phyloP scores from a whole-genome alignment of 1,140 invertebrate species.

The Bombus polaris region DNA sequence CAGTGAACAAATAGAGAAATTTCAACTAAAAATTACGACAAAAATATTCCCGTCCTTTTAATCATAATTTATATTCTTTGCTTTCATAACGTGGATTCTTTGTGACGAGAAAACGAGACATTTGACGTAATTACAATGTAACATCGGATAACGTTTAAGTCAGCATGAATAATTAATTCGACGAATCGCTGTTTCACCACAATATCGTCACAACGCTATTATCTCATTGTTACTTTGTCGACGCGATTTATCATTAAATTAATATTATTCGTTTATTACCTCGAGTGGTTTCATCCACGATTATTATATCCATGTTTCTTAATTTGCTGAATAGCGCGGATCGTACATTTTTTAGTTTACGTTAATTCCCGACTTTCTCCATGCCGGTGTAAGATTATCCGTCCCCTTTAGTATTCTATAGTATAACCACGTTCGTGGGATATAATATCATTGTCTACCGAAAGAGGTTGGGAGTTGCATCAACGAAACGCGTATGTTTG shows the following conservation, averaged over 20 bases:
- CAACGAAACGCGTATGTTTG: constrained; percentile 1
- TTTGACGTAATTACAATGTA: neutral
- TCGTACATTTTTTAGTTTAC: neutral
- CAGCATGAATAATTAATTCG: constrained; percentile 5
- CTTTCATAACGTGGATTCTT: neutral
- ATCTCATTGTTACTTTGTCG: neutral
- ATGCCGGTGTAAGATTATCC: neutral
- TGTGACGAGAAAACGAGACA: neutral
- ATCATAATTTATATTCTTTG: too few relatives aligned
- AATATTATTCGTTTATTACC: constrained; percentile 5
- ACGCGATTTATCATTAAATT: constrained; percentile 2
- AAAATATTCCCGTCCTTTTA: neutral
- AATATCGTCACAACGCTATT: neutral
- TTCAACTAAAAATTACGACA: neutral
- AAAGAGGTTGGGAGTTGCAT: neutral
- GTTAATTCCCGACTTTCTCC: neutral
- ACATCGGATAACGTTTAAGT: neutral
- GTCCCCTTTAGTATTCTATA: neutral
- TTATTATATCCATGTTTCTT: neutral
- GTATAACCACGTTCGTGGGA: too few relatives aligned
- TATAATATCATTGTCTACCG: neutral
- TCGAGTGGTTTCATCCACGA: neutral
- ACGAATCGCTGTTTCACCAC: neutral
- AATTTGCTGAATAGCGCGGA: neutral
- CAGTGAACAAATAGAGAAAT: neutral